phyloP scores from a whole-genome alignment of 1,140 invertebrate species.

The Chironomus tepperi region DNA sequence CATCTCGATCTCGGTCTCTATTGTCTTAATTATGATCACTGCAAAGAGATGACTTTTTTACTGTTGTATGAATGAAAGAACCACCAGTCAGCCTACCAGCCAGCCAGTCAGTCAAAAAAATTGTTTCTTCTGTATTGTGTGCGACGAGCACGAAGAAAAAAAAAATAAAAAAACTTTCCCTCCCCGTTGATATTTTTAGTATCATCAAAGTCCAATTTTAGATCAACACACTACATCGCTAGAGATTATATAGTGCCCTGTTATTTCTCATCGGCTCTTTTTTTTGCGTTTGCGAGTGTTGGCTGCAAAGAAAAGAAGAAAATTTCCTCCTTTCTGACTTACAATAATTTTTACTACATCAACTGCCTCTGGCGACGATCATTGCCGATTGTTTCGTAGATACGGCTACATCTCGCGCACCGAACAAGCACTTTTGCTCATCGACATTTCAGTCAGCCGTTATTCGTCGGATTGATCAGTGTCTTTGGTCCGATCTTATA shows the following conservation, averaged over 20 bases:
- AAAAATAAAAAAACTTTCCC: not conserved
- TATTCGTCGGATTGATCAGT: slow-evolving; percentile 42
- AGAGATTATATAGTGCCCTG: not conserved
- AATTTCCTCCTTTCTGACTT: not conserved
- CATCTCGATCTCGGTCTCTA: not conserved
- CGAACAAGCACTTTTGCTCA: not conserved
- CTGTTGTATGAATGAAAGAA: no score
- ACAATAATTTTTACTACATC: not conserved
- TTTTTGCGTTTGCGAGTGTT: slow-evolving; percentile 8
- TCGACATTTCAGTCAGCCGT: slow-evolving; percentile 36
- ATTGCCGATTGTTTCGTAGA: not conserved
- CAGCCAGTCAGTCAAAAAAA: not conserved
- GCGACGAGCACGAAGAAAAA: not conserved
- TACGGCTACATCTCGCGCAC: not conserved
- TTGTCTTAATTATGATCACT: not conserved
- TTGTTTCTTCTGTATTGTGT: not conserved
- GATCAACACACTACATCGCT: slow-evolving; percentile 19
- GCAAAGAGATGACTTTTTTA: not conserved
- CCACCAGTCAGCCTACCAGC: no score
- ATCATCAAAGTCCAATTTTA: slow-evolving; percentile 21
- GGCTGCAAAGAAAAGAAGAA: not conserved
- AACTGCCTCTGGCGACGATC: not conserved
- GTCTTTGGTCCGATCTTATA: slow-evolving; percentile 34
- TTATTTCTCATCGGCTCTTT: slow-evolving; percentile 18
- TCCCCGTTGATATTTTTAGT: slow-evolving; percentile 17